Conservation (phyloP, 2,888 invertebrate species). For the Ischnura elegans region DNA sequence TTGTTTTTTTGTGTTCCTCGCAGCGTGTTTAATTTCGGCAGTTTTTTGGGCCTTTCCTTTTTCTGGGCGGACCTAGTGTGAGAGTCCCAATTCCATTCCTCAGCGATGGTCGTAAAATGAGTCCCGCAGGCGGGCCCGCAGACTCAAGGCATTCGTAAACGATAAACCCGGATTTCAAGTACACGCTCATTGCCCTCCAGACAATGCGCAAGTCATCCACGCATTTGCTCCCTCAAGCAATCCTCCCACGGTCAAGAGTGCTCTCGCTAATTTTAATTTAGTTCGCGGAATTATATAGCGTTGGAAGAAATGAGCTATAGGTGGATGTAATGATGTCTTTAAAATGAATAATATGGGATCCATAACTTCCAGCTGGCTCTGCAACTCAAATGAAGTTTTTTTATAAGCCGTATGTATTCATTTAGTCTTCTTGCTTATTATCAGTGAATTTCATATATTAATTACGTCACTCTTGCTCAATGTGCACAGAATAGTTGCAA, state of each 20-base stretch:
- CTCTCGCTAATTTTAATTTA: background rate
- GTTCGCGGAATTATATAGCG: too few species aligned
- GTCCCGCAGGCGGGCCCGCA: background rate
- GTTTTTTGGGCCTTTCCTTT: background rate
- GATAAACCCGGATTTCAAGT: background rate
- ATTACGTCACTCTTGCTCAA: too few species aligned
- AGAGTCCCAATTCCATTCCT: background rate
- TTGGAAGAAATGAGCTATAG: too few species aligned
- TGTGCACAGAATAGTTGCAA: too few species aligned
- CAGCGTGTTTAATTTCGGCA: background rate
- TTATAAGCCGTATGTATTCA: too few species aligned
- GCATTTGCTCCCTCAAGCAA: background rate
- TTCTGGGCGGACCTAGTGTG: background rate
- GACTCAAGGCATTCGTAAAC: background rate
- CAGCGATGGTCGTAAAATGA: constrained; percentile 3
- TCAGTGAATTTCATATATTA: too few species aligned
- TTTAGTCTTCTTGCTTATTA: too few species aligned
- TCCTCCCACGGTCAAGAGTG: background rate
- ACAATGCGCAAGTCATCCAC: background rate
- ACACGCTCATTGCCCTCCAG: background rate
- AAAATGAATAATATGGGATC: too few species aligned
- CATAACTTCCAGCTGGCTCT: too few species aligned
- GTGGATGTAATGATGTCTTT: too few species aligned
- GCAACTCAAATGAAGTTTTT: too few species aligned
- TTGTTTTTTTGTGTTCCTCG: background rate